Evolutionary conservation across 92 coral and sea anemone genomes (phyloP).

Genomic region (Epizoanthus ramosus): DNA sequence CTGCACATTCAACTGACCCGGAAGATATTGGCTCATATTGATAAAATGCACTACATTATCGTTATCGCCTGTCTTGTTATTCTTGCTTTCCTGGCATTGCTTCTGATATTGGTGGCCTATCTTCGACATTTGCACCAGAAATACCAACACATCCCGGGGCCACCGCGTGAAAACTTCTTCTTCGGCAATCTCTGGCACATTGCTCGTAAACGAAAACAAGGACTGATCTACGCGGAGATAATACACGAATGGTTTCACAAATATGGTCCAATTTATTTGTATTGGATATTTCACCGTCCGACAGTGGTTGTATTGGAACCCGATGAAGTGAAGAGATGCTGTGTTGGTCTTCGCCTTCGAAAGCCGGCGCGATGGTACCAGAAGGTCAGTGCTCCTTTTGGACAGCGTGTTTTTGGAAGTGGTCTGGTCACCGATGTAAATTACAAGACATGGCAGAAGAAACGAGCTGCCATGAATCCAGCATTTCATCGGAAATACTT

Average conservation of each 20-base stretch:
- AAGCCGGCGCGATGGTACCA: not conserved
- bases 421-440: conserved; percentile 39
- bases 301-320: conserved; percentile 1
- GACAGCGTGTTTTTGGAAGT: conserved; percentile 27
- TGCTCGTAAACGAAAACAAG: not conserved
- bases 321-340: not conserved
- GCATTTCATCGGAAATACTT: conserved; percentile 86
- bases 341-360: conserved; percentile 4
- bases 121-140: conserved; percentile 8
- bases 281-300: conserved; percentile 15
- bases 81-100: not conserved
- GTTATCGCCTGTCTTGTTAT: not conserved
- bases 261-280: conserved; percentile 9
- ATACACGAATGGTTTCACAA: not conserved
- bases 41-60: not conserved
- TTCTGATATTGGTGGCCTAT: not conserved
- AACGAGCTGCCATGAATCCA: conserved; percentile 76
- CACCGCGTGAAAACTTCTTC: conserved; percentile 16
- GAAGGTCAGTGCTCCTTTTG: conserved; percentile 16
- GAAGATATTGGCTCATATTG: too few species aligned
- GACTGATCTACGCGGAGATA: not conserved
- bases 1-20: too few species aligned
- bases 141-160: conserved; percentile 31
- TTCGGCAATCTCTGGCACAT: conserved; percentile 13
- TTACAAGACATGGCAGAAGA: conserved; percentile 68